Evolutionary conservation across 2,113 vertebrate genomes (phyloP), one percentile per base, ranked within the genome.

Genomic region (Bubo blakistoni): DNA sequence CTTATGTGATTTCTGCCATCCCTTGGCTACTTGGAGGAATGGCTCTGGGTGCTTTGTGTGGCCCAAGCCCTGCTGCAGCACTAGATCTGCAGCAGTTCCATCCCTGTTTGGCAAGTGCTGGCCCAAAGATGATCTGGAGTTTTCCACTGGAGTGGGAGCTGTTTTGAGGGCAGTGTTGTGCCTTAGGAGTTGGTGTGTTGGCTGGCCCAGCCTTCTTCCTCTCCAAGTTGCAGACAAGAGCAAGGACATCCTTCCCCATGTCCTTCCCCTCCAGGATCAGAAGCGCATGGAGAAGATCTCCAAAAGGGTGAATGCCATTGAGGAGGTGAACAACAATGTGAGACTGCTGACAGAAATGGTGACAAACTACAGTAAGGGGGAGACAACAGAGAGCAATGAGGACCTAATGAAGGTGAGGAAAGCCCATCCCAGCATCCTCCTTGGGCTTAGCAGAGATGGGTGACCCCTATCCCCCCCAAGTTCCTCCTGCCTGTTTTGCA

Each of bases 271-370:
- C 6, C 77, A 98, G 99, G 99, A 99, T 94, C 99, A 99, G 96
- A 99, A 99, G 90, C 99, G 99, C 24, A 99, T 99, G 98, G 99
- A 99, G 95, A 99, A 99, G 96, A 99, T 99, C 69, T 99, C 99
- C 4, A 99, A 99, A 98, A 98, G 99, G n/a, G 98, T 99, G 57
- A 99, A 99, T 7, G 98, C 99, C 92, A 99, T 99, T 7, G 99
- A 99, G 97, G 99, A 99, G 94, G 99, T 99, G 93, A 99, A 99
- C 95, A 99, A 99, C 97, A 99, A 99, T 0, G 99, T 99, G 86
- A 99, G 98, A 74, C 98, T 99, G 91, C 98, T 99, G 96, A 99
- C 98, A 4, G 99, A 99, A 97, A 98, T 99, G 98, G 98, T 99
- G 96, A 98, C 98, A 82, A 98, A 94, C 95, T 99, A 99, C 97